phyloP scores from a whole-genome alignment of 2,888 invertebrate genomes.

The Xanthorhoe spadicearia region DNA sequence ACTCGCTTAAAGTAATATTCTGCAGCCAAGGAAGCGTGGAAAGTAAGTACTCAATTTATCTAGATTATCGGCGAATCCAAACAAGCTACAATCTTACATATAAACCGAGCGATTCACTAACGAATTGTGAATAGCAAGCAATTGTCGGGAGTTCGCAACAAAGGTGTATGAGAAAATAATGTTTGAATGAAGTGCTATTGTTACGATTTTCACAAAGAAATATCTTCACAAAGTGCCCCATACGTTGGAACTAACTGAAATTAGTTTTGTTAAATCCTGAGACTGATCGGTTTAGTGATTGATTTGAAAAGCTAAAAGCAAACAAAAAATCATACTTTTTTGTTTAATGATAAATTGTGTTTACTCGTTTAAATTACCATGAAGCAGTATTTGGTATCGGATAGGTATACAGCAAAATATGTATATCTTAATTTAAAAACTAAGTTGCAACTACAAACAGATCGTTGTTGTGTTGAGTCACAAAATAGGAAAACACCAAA shows the following conservation, averaged over 20 bases:
- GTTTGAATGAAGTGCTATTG: conserved; percentile 68
- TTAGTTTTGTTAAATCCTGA: conserved; percentile 53
- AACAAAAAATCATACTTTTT: too few relatives aligned
- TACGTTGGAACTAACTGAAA: conserved; percentile 54
- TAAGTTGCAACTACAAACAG: too few relatives aligned
- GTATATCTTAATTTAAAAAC: too few relatives aligned
- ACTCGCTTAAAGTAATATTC: background rate
- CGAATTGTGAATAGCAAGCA: conserved; percentile 64
- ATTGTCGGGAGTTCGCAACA: conserved; percentile 59
- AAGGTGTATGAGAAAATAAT: conserved; percentile 67
- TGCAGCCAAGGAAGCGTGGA: background rate
- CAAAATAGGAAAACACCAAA: too few relatives aligned
- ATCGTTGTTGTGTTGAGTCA: too few relatives aligned
- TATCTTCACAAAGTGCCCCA: conserved; percentile 55
- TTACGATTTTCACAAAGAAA: conserved; percentile 61
- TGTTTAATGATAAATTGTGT: too few relatives aligned
- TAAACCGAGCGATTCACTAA: conserved; percentile 49
- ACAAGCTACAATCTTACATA: conserved; percentile 29
- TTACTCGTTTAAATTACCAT: background rate
- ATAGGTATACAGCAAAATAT: too few relatives aligned
- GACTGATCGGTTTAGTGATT: conserved; percentile 40
- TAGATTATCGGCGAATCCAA: conserved; percentile 27
- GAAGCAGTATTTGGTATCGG: too few relatives aligned
- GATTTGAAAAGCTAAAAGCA: conserved; percentile 18
- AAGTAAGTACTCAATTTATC: conserved; percentile 13